Conservation (phyloP, 2,797 vertebrate genomes). For the Clarias fuscus region DNA sequence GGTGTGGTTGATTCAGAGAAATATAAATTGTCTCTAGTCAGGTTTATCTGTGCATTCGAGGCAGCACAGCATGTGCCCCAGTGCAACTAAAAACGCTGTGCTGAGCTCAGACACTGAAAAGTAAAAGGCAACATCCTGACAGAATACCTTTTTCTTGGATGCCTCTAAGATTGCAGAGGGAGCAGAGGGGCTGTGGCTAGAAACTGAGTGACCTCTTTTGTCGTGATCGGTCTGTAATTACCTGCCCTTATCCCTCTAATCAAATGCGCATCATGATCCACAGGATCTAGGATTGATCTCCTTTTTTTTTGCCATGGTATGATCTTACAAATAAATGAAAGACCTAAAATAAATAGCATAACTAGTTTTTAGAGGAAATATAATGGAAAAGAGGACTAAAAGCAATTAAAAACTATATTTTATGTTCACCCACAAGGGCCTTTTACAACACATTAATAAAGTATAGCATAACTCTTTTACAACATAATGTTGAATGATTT, state of each 20-base stretch:
- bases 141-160: not conserved
- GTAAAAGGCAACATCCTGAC: constrained; percentile 10
- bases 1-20: constrained; percentile 69
- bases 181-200: not conserved
- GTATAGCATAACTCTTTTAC: not conserved
- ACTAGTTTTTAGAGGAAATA: not conserved
- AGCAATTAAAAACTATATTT: not conserved
- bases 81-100: constrained; percentile 14
- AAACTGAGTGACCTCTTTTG: constrained; percentile 26
- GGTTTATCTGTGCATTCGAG: constrained; percentile 14
- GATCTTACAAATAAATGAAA: not conserved
- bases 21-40: constrained; percentile 63
- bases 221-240: constrained; percentile 71
- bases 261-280: constrained; percentile 75
- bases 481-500: not conserved
- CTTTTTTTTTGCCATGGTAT: constrained; percentile 68
- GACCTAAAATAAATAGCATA: not conserved
- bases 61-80: constrained; percentile 8
- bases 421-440: too few species aligned
- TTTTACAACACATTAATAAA: constrained; percentile 1
- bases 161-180: not conserved
- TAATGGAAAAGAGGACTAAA: not conserved
- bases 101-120: constrained; percentile 26
- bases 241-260: constrained; percentile 75
- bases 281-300: constrained; percentile 68